Evolutionary conservation across 2,113 vertebrate genomes (phyloP).

Genomic region (Dicerorhinus sumatrensis): DNA sequence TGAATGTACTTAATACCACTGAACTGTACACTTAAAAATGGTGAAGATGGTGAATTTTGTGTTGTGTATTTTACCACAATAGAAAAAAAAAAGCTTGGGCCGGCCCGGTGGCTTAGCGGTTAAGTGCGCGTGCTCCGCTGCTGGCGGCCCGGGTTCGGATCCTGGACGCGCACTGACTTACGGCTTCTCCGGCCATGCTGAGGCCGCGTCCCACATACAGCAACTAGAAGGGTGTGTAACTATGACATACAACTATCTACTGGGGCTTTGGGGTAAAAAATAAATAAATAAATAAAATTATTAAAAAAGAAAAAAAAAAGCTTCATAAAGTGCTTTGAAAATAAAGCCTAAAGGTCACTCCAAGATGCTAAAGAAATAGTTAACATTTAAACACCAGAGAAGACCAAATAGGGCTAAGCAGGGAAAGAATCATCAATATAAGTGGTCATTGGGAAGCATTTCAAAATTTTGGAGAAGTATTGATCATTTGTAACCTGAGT

Average conservation of each 20-base stretch:
- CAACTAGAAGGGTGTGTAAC: too few relatives aligned
- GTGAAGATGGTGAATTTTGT: neutral
- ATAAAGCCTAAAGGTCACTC: neutral
- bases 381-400: neutral
- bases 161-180: too few relatives aligned
- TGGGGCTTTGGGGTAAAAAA: too few relatives aligned
- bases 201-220: too few relatives aligned
- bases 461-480: neutral
- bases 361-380: neutral
- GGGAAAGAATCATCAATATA: neutral
- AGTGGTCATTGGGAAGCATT: neutral
- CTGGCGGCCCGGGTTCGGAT: too few relatives aligned
- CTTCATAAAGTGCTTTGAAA: slow-evolving; percentile 15
- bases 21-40: neutral
- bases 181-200: too few relatives aligned
- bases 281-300: too few relatives aligned
- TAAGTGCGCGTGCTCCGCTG: too few relatives aligned
- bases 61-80: neutral
- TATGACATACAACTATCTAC: too few relatives aligned
- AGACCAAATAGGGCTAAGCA: neutral
- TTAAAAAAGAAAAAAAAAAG: too few relatives aligned
- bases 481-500: neutral
- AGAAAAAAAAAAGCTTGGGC: neutral
- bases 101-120: too few relatives aligned
- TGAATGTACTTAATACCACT: neutral